A percentile compares a stretch with the other conserved stretches of the same genome.
Evolutionary conservation across 2,113 vertebrate species (phyloP).

Genomic region (Phalacrocorax pelagicus): DNA sequence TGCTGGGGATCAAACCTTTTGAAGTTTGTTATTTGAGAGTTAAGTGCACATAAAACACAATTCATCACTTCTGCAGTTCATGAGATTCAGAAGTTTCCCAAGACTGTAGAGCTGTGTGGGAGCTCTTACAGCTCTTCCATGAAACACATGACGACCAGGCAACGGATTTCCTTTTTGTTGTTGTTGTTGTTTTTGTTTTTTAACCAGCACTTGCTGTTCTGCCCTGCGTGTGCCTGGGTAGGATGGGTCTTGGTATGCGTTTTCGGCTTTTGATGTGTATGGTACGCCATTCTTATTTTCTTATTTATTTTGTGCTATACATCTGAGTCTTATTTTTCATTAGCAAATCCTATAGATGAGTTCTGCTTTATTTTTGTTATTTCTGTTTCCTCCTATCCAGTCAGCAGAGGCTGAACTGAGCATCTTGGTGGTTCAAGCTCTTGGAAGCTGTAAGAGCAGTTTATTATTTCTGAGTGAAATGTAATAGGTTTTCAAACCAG

Average conservation of each 20-base stretch:
- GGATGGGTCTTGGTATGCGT: neutral
- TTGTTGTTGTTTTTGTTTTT: fast-evolving
- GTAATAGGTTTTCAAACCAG: neutral
- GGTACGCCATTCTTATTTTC: neutral
- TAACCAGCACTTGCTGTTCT: neutral
- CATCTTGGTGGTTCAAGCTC: neutral
- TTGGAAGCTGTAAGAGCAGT: neutral
- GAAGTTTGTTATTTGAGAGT: neutral
- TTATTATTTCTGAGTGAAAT: neutral
- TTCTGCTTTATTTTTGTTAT: neutral
- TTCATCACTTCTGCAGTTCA: neutral
- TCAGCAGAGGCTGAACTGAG: neutral
- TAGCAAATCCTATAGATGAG: neutral
- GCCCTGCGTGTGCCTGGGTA: neutral
- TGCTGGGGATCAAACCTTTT: neutral
- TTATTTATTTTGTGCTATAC: neutral
- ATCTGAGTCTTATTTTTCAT: neutral
- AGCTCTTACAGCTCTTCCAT: neutral
- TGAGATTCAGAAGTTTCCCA: neutral
- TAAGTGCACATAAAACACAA: neutral
- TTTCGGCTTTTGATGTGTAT: neutral
- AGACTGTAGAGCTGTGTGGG: neutral
- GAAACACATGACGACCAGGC: neutral
- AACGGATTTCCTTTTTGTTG: fast-evolving
- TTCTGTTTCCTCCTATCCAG: neutral